A percentile compares a stretch with the other conserved stretches of the same genome.
phyloP scores from a whole-genome alignment of 2,113 vertebrate genomes.

The Mirounga angustirostris region DNA sequence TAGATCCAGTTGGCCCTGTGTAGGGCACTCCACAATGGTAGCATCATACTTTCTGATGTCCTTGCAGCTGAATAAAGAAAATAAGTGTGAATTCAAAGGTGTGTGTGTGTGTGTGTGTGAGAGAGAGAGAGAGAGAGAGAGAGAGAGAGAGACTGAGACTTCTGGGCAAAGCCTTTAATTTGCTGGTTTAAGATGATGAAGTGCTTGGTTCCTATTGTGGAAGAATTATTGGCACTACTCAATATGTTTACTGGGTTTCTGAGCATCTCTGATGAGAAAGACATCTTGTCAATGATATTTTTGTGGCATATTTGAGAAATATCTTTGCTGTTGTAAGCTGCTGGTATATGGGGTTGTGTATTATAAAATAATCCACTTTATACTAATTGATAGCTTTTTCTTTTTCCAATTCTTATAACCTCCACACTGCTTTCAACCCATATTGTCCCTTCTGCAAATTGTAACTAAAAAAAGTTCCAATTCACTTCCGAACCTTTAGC shows the following conservation, averaged over 20 bases:
- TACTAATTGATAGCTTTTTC: not conserved
- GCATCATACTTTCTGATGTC: not conserved
- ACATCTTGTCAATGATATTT: not conserved
- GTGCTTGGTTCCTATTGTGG: not conserved
- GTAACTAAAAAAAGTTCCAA: not conserved
- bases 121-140: not conserved
- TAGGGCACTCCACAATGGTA: not conserved
- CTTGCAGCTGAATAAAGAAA: not conserved
- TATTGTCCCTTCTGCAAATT: not conserved
- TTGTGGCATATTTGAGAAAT: not conserved
- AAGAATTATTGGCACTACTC: not conserved
- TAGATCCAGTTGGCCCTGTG: not conserved
- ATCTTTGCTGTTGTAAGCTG: not conserved
- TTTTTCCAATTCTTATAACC: not conserved
- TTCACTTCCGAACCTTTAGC: not conserved
- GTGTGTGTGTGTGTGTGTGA: not conserved
- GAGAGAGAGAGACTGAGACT: not conserved
- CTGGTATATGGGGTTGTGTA: not conserved
- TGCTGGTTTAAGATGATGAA: not conserved
- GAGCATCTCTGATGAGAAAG: not conserved
- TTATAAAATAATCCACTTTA: not conserved
- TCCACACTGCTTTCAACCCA: not conserved
- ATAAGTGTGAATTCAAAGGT: not conserved
- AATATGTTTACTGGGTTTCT: not conserved
- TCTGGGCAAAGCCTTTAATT: not conserved